Conservation (phyloP, 2,113 vertebrate species). For the Rhinichthys klamathensis region DNA sequence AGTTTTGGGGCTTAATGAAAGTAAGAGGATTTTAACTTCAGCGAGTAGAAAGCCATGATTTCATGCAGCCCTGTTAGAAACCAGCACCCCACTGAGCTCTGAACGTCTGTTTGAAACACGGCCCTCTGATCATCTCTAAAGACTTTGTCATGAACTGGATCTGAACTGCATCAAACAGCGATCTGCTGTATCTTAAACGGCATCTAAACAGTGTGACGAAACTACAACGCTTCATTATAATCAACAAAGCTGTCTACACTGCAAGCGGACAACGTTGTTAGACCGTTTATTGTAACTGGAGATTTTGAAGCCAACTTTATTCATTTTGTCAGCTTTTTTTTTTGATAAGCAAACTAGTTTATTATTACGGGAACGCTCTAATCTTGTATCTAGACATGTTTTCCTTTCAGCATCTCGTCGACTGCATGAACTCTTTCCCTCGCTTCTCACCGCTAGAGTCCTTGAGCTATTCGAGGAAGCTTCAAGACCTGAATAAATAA, state of each 20-base stretch:
- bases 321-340: background rate
- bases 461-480: background rate
- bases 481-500: conserved; percentile 51
- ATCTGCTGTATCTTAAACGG: background rate
- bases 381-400: background rate
- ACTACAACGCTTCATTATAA: background rate
- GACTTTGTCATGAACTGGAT: conserved; percentile 44
- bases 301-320: background rate
- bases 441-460: background rate
- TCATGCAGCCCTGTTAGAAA: background rate
- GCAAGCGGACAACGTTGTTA: background rate
- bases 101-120: background rate
- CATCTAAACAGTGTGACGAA: background rate
- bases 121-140: conserved; percentile 17
- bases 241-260: background rate
- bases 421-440: background rate
- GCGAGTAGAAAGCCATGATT: background rate
- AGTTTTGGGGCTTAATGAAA: background rate
- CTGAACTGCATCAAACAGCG: background rate
- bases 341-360: background rate
- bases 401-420: background rate
- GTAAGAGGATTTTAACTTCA: background rate
- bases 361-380: background rate
- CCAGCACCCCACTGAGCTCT: conserved; percentile 1
- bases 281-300: background rate